A percentile compares a stretch with the other conserved stretches of the same genome.
Conservation (phyloP, 2,797 vertebrate species). For the Xiphophorus birchmanni region DNA sequence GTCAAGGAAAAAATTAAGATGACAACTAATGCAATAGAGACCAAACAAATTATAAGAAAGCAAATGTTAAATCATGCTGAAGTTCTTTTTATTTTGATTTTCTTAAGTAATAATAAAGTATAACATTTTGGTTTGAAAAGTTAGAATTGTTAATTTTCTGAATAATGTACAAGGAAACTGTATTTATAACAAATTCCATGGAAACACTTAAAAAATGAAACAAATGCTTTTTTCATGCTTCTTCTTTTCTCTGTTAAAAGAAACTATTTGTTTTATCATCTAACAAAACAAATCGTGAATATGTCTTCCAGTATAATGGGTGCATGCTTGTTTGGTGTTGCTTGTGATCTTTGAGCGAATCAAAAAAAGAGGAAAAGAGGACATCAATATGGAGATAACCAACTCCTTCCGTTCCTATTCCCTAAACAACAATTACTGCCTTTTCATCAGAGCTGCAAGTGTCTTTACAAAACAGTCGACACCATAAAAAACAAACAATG, state of each 20-base stretch:
- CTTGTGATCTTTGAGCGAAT: neutral
- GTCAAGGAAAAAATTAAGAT: neutral
- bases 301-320: neutral
- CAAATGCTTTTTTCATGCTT: neutral
- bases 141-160: slow-evolving; percentile 1
- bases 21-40: neutral
- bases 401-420: neutral
- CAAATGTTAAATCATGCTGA: neutral
- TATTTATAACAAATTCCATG: neutral
- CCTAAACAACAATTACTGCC: neutral
- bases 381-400: neutral
- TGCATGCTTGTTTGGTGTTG: neutral
- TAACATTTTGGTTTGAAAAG: slow-evolving; percentile 6
- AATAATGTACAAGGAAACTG: neutral
- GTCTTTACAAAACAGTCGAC: neutral
- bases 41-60: neutral
- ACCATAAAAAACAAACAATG: neutral
- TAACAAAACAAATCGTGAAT: neutral
- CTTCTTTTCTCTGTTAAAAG: neutral
- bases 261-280: neutral
- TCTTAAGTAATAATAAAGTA: slow-evolving; percentile 7
- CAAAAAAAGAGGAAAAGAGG: neutral
- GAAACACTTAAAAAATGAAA: neutral
- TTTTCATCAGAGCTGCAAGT: neutral
- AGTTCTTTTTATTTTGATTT: neutral